phyloP scores from a whole-genome alignment of 2,888 invertebrate genomes.

The Caenorhabditis doughertyi region DNA sequence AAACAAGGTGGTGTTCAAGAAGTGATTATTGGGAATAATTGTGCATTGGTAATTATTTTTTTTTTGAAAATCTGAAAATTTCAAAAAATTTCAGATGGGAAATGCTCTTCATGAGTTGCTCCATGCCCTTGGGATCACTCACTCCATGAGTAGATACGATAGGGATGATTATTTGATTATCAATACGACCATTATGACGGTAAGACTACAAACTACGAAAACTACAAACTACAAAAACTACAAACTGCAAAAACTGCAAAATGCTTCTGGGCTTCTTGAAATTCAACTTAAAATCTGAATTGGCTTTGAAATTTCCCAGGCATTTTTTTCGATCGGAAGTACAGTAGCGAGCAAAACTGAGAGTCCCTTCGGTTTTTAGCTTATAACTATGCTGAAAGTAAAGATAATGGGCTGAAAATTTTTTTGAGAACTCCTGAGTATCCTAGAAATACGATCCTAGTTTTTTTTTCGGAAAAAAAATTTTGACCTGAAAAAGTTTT shows the following conservation, averaged over 20 bases:
- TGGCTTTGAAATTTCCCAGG: too few species aligned
- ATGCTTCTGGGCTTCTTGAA: too few species aligned
- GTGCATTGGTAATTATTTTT: neutral
- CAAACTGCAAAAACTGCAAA: neutral
- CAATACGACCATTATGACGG: neutral
- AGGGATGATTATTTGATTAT: conserved; percentile 20
- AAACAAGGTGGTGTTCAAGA: neutral
- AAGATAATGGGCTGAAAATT: too few species aligned
- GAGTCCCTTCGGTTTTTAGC: too few species aligned
- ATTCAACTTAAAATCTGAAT: too few species aligned
- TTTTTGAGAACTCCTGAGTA: too few species aligned
- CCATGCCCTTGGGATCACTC: conserved; percentile 9
- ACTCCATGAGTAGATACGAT: conserved; percentile 20
- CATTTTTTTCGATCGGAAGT: too few species aligned
- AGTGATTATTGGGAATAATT: neutral
- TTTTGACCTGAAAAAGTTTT: too few species aligned
- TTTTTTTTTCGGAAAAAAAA: too few species aligned
- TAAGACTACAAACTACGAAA: neutral
- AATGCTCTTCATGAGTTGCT: conserved; percentile 16
- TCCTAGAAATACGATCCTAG: too few species aligned
- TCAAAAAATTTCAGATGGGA: conserved; percentile 8
- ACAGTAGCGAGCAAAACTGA: too few species aligned
- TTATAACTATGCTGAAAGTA: too few species aligned
- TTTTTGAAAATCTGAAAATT: neutral
- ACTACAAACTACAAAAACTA: neutral